Evolutionary conservation across 2,888 invertebrate species (phyloP).

Genomic region (Petrophora chlorosata): DNA sequence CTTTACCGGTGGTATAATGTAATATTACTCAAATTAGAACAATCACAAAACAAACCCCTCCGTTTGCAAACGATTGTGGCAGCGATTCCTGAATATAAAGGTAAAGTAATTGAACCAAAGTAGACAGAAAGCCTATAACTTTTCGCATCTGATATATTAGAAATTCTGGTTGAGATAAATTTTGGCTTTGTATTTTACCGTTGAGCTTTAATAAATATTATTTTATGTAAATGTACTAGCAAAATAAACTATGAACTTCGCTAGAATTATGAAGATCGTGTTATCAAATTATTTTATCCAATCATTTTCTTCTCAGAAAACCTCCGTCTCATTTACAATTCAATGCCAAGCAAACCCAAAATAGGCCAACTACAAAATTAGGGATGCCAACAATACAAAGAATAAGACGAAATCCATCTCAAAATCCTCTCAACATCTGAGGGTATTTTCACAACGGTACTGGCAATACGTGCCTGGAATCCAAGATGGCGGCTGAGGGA

Average conservation of each 20-base stretch:
- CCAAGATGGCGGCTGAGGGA: slow-evolving; percentile 27
- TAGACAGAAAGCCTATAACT: too few species aligned
- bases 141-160: too few species aligned
- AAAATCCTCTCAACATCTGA: slow-evolving; percentile 4
- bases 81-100: too few species aligned
- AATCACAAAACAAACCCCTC: too few species aligned
- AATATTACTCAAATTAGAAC: too few species aligned
- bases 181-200: too few species aligned
- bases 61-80: too few species aligned
- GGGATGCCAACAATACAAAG: slow-evolving; percentile 9
- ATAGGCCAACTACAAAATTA: background rate
- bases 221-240: background rate
- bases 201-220: too few species aligned
- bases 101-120: too few species aligned
- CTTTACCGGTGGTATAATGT: too few species aligned
- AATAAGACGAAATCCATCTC: slow-evolving; percentile 14
- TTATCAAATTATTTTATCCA: background rate
- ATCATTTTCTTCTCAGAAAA: background rate
- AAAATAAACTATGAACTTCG: background rate
- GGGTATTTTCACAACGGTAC: slow-evolving; percentile 16
- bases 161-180: too few species aligned
- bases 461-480: slow-evolving; percentile 30
- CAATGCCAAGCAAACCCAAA: background rate
- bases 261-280: too few species aligned
- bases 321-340: slow-evolving; percentile 1